Conservation (phyloP, 2,113 vertebrate genomes). For the Cryptotis parvus region DNA sequence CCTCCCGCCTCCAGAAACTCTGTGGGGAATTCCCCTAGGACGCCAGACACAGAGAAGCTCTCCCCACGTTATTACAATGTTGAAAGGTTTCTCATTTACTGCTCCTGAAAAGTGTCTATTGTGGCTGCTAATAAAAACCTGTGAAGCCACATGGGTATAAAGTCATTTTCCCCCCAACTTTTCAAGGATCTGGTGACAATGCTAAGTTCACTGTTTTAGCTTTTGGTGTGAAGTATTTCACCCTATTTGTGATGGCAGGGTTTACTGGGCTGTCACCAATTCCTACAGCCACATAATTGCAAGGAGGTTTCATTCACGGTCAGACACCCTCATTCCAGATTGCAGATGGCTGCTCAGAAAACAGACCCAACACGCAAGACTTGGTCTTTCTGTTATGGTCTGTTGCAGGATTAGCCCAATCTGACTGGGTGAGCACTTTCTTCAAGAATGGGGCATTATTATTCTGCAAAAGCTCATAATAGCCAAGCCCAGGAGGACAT, state of each 20-base stretch:
- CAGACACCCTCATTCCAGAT: neutral
- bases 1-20: neutral
- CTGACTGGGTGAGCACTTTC: neutral
- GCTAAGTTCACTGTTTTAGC: slow-evolving; percentile 63
- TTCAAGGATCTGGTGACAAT: slow-evolving; percentile 71
- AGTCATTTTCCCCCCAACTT: slow-evolving; percentile 35
- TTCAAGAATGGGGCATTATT: slow-evolving; percentile 10
- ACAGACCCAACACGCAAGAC: slow-evolving; percentile 48
- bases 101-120: slow-evolving; percentile 61
- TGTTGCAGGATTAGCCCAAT: neutral
- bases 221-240: slow-evolving; percentile 71
- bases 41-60: neutral
- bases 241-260: slow-evolving; percentile 73
- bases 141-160: slow-evolving; percentile 70
- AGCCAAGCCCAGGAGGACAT: neutral
- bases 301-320: slow-evolving; percentile 24
- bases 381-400: neutral
- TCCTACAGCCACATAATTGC: slow-evolving; percentile 53
- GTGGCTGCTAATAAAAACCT: slow-evolving; percentile 74
- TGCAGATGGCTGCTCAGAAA: neutral
- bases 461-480: neutral
- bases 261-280: slow-evolving; percentile 55
- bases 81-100: slow-evolving; percentile 68
- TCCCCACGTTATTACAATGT: slow-evolving; percentile 14
- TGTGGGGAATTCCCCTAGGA: slow-evolving; percentile 9